phyloP scores from a whole-genome alignment of 2,888 invertebrate species.

The Epistrophe eligans region DNA sequence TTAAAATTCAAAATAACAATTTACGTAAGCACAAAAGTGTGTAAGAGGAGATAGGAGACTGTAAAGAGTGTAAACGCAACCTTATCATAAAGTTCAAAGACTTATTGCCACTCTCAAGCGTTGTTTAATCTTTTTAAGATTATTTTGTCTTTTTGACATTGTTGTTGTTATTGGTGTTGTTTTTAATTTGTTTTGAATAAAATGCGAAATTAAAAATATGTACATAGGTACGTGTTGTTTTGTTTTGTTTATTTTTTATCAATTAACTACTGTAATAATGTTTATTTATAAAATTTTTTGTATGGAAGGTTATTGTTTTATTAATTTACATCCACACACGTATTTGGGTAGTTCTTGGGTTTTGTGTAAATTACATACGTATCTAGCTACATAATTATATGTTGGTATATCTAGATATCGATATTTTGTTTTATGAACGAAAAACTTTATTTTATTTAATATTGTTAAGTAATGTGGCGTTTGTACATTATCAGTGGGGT shows the following conservation, averaged over 20 bases:
- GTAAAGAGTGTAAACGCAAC: constrained; percentile 40
- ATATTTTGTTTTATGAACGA: neutral
- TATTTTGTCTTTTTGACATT: constrained; percentile 16
- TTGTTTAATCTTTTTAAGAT: constrained; percentile 58
- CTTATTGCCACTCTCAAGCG: constrained; percentile 50
- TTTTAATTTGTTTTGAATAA: constrained; percentile 38
- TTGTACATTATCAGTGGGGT: neutral
- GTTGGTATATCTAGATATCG: neutral
- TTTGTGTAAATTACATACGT: neutral
- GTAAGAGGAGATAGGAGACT: constrained; percentile 3
- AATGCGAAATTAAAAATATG: constrained; percentile 47
- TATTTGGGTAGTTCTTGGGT: neutral
- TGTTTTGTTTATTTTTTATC: constrained; percentile 28
- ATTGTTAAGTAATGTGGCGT: neutral
- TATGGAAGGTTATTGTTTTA: constrained; percentile 12
- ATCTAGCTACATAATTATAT: no score
- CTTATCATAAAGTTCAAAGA: constrained; percentile 71
- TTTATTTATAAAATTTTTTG: constrained; percentile 22
- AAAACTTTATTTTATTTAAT: neutral
- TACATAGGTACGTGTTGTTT: neutral
- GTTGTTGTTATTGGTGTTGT: neutral
- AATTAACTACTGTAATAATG: constrained; percentile 22
- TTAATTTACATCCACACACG: neutral
- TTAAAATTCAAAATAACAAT: constrained; percentile 42
- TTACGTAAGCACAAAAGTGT: constrained; percentile 59